Conservation (phyloP, 2,113 vertebrate genomes). For the Megalops atlanticus region DNA sequence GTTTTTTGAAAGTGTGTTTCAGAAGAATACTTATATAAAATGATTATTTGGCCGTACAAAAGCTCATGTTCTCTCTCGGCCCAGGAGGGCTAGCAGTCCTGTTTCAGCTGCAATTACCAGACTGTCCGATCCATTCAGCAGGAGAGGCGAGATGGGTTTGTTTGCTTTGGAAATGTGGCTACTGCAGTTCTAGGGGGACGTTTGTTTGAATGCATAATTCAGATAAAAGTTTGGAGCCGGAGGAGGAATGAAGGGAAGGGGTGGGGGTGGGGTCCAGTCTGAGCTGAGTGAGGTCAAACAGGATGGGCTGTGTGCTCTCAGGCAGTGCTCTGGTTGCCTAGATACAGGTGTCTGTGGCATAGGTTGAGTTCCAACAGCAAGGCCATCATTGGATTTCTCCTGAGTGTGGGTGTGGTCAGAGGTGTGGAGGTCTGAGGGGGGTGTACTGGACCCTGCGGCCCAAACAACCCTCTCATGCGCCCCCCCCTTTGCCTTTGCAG, state of each 20-base stretch:
- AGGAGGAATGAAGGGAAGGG: conserved; percentile 15
- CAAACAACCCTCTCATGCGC: not conserved
- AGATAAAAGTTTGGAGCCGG: not conserved
- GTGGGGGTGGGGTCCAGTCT: no score
- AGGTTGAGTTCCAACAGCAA: not conserved
- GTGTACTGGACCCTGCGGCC: not conserved
- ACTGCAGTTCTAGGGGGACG: not conserved
- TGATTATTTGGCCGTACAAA: not conserved
- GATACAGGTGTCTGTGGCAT: not conserved
- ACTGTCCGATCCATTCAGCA: conserved; percentile 16
- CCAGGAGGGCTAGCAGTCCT: conserved; percentile 11
- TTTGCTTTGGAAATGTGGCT: not conserved
- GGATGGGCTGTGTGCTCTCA: no score
- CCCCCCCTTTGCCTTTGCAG: conserved; percentile 38
- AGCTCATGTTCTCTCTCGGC: not conserved
- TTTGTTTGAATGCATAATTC: conserved; percentile 14
- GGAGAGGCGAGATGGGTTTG: conserved; percentile 10
- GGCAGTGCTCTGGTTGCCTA: not conserved
- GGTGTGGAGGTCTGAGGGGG: not conserved
- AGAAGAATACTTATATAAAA: not conserved
- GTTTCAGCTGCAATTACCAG: conserved; percentile 29
- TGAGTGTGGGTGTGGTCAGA: not conserved
- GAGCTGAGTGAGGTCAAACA: not conserved
- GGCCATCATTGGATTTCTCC: not conserved
- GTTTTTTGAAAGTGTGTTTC: not conserved